These are phyloP conservation scores for Megaustenia siamemsis DNA, from an alignment of 2,888 invertebrate genomes.

Conservation along the genomic window DNA sequence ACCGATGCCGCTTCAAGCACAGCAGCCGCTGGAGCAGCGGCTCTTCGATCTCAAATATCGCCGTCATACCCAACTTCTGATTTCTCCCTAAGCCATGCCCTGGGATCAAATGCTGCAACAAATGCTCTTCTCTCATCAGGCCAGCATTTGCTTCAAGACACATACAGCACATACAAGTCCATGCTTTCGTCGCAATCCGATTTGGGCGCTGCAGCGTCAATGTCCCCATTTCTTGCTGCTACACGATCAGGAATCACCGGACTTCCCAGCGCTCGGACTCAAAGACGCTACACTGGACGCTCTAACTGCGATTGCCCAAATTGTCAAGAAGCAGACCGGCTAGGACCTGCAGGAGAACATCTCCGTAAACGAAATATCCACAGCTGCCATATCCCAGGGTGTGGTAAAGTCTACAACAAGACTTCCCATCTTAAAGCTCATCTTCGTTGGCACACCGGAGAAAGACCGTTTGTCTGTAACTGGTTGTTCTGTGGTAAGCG, in stretches of 20 bases:
- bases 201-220: constrained; percentile 81
- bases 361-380: constrained; percentile 77
- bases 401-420: constrained; percentile 88
- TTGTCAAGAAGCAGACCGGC: constrained; percentile 94
- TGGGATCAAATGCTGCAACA: constrained; percentile 79
- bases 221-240: constrained; percentile 82
- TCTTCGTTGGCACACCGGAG: constrained; percentile 98
- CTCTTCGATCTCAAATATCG: constrained; percentile 68
- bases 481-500: constrained; percentile 98
- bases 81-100: constrained; percentile 74
- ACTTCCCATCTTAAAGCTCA: constrained; percentile 99
- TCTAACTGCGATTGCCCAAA: constrained; percentile 99
- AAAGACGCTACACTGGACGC: constrained; percentile 93
- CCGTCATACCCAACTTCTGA: constrained; percentile 82
- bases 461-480: constrained; percentile 97
- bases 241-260: constrained; percentile 80
- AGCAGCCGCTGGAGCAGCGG: constrained; percentile 14
- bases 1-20: constrained; percentile 46
- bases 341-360: constrained; percentile 89
- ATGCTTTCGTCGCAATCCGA: constrained; percentile 86
- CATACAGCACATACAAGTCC: constrained; percentile 93
- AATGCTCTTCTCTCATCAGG: constrained; percentile 89
- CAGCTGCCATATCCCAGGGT: constrained; percentile 79
- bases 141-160: constrained; percentile 93
- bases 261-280: constrained; percentile 75